Base-by-base conservation (phyloP, 2,888 invertebrate species). In the Theretra japonica region DNA sequence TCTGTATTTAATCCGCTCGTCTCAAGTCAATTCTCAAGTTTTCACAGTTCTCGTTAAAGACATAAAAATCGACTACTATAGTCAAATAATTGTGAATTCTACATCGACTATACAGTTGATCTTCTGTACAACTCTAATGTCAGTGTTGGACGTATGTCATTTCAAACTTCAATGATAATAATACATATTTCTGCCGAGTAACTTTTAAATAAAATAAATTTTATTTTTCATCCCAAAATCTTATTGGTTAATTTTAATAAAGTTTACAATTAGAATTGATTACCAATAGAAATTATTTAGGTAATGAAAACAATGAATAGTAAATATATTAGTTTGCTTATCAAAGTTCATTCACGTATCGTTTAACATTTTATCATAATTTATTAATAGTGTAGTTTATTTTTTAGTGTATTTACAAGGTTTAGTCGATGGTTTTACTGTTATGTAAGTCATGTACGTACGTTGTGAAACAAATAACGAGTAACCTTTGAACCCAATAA, bases 401-500 rank as follows among this genome's bases (percentile, higher is more conserved):
- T 62, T 41, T 41, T 33, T 65, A 48, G 62, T n/a, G 30, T 33
- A n/a, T 41, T 41, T 33, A 41, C 30, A 62, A 6, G 1, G 21
- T 15, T 41, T 21, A 30, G 21, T 11, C 15, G 7, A 48, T 30
- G n/a, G 21, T 70, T 6, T 70, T 69, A 48, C 68, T 53, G 11
- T 56, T 60, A 62, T 53, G 17, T 53, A 62, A 30, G 33, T 70
- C 23, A 23, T 70, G 28, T 69, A 71, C 50, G 65, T 71, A 62
- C 69, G 23, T 60, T 33, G n/a, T 15, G 15, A 41, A 33, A n/a
- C 21, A 73, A 69, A 53, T 65, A 17, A 69, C 62, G 71, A 33
- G 68, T 80, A 86, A 90, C 88, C 89, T 90, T 88, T 90, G 89
- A 82, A 89, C 88, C 82, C 75, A 75, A 75, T 76, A 85, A 84